phyloP scores from a whole-genome alignment of 1,140 invertebrate species.

The Drosophila ogumai region DNA sequence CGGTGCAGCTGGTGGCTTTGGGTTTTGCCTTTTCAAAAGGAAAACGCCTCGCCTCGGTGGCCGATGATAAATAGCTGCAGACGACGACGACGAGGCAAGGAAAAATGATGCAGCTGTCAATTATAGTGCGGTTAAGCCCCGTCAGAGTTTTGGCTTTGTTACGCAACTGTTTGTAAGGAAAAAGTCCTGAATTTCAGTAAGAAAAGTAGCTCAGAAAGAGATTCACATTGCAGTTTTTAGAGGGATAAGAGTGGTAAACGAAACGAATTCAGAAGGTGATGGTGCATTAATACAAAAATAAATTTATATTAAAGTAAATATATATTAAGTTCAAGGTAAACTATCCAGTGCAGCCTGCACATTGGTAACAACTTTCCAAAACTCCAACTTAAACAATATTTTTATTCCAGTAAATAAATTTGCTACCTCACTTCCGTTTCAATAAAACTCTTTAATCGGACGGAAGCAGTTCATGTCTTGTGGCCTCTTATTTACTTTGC shows the following conservation, averaged over 20 bases:
- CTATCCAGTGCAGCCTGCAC: no score
- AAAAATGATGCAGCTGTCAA: conserved; percentile 54
- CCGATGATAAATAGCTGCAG: conserved; percentile 54
- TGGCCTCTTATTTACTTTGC: conserved; percentile 3
- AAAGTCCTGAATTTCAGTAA: neutral
- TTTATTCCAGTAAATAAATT: neutral
- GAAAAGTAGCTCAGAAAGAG: neutral
- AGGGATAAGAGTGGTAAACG: neutral
- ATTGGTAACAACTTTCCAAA: neutral
- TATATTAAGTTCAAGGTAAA: no score
- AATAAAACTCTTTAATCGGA: conserved; percentile 2
- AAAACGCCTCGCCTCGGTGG: conserved; percentile 18
- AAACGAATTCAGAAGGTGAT: neutral
- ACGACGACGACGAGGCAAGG: conserved; percentile 20
- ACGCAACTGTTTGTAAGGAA: neutral
- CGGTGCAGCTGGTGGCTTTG: conserved; percentile 16
- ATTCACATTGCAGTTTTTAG: conserved; percentile 4
- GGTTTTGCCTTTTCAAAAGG: conserved; percentile 32
- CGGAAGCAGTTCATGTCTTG: neutral
- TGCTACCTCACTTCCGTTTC: neutral
- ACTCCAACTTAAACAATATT: neutral
- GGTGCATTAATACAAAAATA: neutral
- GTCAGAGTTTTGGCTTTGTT: conserved; percentile 17
- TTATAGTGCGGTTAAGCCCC: conserved; percentile 21
- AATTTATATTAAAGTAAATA: neutral